Conservation (phyloP, 1,140 invertebrate genomes). For the Eriocheir sinensis region DNA sequence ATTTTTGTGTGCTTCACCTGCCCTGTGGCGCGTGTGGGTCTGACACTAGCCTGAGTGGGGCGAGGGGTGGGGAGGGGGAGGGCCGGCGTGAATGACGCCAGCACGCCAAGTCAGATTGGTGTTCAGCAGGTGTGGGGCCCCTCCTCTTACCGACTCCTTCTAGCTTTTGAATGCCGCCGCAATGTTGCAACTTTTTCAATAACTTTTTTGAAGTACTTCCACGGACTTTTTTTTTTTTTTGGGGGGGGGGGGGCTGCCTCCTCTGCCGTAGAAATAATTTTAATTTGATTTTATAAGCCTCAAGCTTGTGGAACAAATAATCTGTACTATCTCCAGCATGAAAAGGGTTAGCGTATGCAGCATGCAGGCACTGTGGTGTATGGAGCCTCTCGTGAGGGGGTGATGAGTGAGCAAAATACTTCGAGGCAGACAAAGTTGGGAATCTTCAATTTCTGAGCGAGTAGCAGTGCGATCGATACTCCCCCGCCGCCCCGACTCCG, state of each 20-base stretch:
- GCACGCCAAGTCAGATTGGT: neutral
- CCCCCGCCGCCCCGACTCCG: neutral
- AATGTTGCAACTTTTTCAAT: no score
- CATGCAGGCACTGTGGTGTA: no score
- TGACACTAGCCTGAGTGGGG: neutral
- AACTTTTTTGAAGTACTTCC: no score
- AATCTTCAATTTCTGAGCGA: neutral
- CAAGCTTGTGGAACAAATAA: no score
- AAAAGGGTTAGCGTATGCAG: no score
- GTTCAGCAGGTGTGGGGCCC: neutral
- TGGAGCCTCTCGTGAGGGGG: neutral
- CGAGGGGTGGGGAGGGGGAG: neutral
- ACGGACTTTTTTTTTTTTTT: no score
- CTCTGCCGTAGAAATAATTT: no score
- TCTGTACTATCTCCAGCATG: no score
- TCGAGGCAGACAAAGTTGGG: neutral
- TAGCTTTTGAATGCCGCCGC: no score
- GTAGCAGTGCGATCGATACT: conserved; percentile 23
- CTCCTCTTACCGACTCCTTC: no score
- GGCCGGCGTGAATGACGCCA: neutral
- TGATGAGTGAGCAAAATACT: neutral
- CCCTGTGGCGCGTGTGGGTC: neutral
- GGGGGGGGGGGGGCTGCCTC: no score
- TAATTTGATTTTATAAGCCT: no score
- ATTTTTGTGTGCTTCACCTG: neutral